Conservation (phyloP, 1,140 invertebrate species). For the Hormaphis cornu region DNA sequence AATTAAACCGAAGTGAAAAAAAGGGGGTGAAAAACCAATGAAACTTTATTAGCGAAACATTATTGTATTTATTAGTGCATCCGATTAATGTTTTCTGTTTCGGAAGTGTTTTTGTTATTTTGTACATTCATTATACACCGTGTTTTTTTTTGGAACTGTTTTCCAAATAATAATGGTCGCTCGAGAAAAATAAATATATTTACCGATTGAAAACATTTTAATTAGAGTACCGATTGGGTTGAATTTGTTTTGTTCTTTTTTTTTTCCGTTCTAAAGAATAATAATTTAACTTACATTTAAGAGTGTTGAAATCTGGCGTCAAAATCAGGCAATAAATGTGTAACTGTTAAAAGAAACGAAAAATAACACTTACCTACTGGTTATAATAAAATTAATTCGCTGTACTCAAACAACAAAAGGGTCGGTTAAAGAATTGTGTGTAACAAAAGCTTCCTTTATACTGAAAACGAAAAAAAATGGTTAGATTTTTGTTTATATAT, state of each 20-base stretch:
- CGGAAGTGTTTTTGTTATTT: slow-evolving; percentile 1
- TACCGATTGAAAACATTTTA: slow-evolving; percentile 12
- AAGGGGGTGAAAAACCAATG: background rate
- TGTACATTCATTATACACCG: slow-evolving; percentile 9
- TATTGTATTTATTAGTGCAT: slow-evolving; percentile 18
- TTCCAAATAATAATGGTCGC: slow-evolving; percentile 16
- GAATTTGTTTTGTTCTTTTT: background rate
- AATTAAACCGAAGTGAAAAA: slow-evolving; percentile 14
- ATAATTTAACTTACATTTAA: slow-evolving; percentile 9
- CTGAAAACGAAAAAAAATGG: background rate
- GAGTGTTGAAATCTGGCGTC: background rate
- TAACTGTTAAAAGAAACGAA: background rate
- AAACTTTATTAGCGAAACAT: background rate
- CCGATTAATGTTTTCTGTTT: slow-evolving; percentile 29
- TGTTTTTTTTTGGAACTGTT: slow-evolving; percentile 1
- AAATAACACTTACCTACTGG: too few relatives aligned
- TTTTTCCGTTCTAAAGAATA: slow-evolving; percentile 5
- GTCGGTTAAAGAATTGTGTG: background rate
- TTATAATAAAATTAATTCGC: background rate
- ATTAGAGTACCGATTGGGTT: slow-evolving; percentile 22
- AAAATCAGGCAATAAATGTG: background rate
- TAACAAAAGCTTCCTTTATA: slow-evolving; percentile 2
- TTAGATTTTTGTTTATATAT: background rate
- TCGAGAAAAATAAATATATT: background rate
- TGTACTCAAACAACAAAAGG: slow-evolving; percentile 1